Percentiles rank a stretch among this genome's conserved stretches.
phyloP scores from a whole-genome alignment of 2,113 vertebrate genomes.

The Cyrtonyx montezumae region DNA sequence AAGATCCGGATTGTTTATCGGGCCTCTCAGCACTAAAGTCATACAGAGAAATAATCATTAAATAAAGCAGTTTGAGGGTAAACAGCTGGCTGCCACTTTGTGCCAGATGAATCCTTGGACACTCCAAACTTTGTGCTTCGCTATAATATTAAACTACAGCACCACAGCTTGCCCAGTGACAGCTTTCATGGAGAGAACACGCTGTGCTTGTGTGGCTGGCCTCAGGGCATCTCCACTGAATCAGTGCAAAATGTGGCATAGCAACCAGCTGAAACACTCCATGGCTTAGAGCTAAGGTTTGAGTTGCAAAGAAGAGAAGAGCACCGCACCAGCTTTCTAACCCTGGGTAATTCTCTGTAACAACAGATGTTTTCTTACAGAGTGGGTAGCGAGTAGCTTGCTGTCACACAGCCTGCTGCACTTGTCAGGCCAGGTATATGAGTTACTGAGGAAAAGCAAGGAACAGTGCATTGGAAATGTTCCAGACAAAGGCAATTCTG shows the following conservation, averaged over 20 bases:
- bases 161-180: constrained; percentile 24
- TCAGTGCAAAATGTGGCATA: constrained; percentile 29
- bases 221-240: constrained; percentile 45
- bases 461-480: not conserved
- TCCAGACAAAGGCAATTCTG: not conserved
- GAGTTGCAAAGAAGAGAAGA: not conserved
- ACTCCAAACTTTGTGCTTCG: not conserved
- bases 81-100: constrained; percentile 36
- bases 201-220: constrained; percentile 20
- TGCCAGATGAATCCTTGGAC: constrained; percentile 30
- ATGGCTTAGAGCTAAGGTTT: constrained; percentile 32
- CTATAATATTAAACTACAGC: constrained; percentile 20
- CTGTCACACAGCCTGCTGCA: not conserved
- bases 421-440: not conserved
- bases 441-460: not conserved
- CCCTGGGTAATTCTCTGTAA: not conserved
- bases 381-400: not conserved
- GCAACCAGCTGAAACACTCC: not conserved
- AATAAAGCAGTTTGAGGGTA: not conserved
- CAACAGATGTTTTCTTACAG: not conserved
- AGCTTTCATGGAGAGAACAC: constrained; percentile 19
- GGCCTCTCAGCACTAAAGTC: not conserved
- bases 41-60: constrained; percentile 2
- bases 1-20: not conserved
- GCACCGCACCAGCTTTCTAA: not conserved